These are phyloP conservation scores for Neosalanx taihuensis DNA, from an alignment of 2,797 vertebrate genomes.

Conservation along the genomic window DNA sequence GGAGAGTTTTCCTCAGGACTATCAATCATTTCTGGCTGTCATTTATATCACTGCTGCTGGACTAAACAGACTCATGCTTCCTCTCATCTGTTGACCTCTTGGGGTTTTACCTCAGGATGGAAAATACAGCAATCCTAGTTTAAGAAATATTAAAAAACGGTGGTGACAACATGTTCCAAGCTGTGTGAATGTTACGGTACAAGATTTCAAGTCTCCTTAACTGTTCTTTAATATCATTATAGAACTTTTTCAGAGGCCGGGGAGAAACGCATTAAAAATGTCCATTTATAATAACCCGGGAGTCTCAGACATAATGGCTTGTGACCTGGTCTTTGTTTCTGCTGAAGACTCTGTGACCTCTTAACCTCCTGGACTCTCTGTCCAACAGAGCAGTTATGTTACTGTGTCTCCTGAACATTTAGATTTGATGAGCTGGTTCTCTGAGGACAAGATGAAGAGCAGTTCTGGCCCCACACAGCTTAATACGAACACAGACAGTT, in stretches of 20 bases:
- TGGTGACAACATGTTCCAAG: no score
- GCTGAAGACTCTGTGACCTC: constrained; percentile 10
- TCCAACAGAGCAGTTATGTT: constrained; percentile 9
- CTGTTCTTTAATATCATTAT: background rate
- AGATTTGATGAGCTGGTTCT: constrained; percentile 31
- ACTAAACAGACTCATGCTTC: no score
- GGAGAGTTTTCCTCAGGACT: no score
- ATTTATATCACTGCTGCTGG: background rate
- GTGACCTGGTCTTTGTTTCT: background rate
- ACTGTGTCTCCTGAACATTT: constrained; percentile 21
- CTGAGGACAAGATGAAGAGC: no score
- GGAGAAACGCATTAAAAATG: constrained; percentile 5
- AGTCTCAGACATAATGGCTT: constrained; percentile 31
- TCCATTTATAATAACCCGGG: constrained; percentile 32
- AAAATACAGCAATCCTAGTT: no score
- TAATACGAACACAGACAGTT: no score
- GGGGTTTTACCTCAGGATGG: no score
- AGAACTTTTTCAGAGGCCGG: background rate
- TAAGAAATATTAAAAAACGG: no score
- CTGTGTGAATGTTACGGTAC: no score
- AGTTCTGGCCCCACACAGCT: no score
- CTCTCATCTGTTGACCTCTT: no score
- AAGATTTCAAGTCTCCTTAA: background rate
- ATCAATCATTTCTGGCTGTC: background rate
- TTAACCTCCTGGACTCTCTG: background rate